Percentiles rank a stretch among this genome's conserved stretches.
phyloP scores from a whole-genome alignment of 2,888 invertebrate genomes.

The Leptopilina drosophilae region DNA sequence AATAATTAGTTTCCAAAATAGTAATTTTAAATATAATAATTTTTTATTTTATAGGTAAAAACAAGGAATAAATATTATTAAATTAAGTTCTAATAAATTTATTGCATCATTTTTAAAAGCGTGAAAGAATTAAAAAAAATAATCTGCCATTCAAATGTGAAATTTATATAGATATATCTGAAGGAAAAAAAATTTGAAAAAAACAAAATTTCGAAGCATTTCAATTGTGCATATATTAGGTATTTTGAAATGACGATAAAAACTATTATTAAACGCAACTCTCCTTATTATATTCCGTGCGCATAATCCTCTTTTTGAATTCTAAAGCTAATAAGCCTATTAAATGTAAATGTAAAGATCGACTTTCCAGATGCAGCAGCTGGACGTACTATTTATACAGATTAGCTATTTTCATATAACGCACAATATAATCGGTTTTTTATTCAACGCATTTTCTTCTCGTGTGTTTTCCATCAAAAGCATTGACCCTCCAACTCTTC shows the following conservation, averaged over 20 bases:
- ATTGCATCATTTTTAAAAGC: too few species aligned
- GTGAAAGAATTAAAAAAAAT: too few species aligned
- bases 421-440: constrained; percentile 37
- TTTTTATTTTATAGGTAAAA: too few species aligned
- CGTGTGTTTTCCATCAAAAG: constrained; percentile 31
- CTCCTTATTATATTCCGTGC: constrained; percentile 12
- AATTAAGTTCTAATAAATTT: too few species aligned
- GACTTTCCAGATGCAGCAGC: constrained; percentile 35
- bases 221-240: neutral
- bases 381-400: constrained; percentile 20
- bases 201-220: too few species aligned
- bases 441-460: constrained; percentile 3
- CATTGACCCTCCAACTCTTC: constrained; percentile 27
- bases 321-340: constrained; percentile 36
- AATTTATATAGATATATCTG: too few species aligned
- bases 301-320: constrained; percentile 1
- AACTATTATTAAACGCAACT: neutral
- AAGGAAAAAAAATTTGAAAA: too few species aligned
- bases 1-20: too few species aligned
- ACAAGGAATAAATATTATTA: too few species aligned
- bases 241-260: neutral
- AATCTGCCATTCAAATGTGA: too few species aligned
- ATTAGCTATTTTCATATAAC: constrained; percentile 28
- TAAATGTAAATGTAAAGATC: constrained; percentile 30
- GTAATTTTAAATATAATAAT: too few species aligned